Evolutionary conservation across 2,113 vertebrate species (phyloP).

Genomic region (Xyrauchen texanus): DNA sequence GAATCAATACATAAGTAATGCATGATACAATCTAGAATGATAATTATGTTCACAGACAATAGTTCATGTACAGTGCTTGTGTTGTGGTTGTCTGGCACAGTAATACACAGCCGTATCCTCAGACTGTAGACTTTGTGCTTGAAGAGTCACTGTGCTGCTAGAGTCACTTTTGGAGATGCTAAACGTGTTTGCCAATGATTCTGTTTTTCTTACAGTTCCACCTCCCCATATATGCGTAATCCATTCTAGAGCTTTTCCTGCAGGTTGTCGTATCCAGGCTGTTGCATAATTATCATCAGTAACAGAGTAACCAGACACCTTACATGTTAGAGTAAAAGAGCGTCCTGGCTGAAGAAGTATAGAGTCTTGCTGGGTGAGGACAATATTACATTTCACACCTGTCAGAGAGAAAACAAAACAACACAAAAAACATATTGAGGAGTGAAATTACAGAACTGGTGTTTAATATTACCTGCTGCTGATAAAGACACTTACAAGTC

Average conservation of each 20-base stretch:
- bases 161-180: constrained; percentile 7
- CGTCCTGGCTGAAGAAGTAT: not conserved
- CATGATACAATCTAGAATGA: no score
- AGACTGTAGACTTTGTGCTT: not conserved
- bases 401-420: not conserved
- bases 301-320: constrained; percentile 33
- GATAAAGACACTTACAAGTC: constrained; percentile 16
- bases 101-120: constrained; percentile 42
- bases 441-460: constrained; percentile 14
- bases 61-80: not conserved
- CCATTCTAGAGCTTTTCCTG: constrained; percentile 45
- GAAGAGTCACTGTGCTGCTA: constrained; percentile 21
- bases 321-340: constrained; percentile 23
- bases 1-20: no score
- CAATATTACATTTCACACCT: not conserved
- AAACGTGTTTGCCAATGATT: constrained; percentile 12
- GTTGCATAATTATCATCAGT: not conserved
- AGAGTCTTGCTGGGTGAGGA: not conserved
- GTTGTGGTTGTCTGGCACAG: constrained; percentile 2
- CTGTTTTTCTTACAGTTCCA: not conserved
- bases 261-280: not conserved
- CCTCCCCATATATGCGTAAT: constrained; percentile 15
- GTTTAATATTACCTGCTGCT: not conserved
- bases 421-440: not conserved
- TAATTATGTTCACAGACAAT: no score